Evolutionary conservation across 2,888 invertebrate species (phyloP).

Genomic region (Lottia scabra): DNA sequence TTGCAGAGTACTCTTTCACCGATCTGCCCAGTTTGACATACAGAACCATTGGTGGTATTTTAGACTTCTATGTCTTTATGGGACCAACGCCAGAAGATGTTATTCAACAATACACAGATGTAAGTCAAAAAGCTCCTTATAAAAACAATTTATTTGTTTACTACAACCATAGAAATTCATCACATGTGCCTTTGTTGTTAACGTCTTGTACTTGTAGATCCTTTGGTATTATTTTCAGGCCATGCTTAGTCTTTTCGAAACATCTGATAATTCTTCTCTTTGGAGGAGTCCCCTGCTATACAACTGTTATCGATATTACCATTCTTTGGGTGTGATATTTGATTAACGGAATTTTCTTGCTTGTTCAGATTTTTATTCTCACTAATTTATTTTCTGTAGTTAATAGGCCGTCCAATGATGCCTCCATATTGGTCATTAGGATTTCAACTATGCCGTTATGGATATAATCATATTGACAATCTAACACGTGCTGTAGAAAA

Average conservation of each 20-base stretch:
- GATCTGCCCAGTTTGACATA: constrained; percentile 86
- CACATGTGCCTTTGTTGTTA: no score
- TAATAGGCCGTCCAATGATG: constrained; percentile 81
- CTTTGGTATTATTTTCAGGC: no score
- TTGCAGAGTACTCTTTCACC: constrained; percentile 60
- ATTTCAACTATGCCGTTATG: constrained; percentile 84
- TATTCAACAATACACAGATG: constrained; percentile 66
- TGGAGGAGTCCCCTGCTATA: no score
- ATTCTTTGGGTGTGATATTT: no score
- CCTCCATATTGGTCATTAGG: constrained; percentile 92
- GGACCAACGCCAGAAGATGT: constrained; percentile 79
- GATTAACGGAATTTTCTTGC: no score
- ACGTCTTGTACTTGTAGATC: no score
- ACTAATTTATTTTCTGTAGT: constrained; percentile 36
- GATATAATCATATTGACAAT: constrained; percentile 61
- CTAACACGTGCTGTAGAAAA: constrained; percentile 59
- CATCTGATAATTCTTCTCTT: no score
- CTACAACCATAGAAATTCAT: no score
- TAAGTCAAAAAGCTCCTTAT: constrained; percentile 34
- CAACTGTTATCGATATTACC: no score
- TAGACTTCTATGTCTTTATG: constrained; percentile 83
- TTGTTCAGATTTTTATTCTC: no score
- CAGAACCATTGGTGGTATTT: constrained; percentile 83
- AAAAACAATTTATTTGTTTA: no score
- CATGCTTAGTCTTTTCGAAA: no score